phyloP scores from a whole-genome alignment of 2,113 vertebrate genomes.

The Alosa alosa region DNA sequence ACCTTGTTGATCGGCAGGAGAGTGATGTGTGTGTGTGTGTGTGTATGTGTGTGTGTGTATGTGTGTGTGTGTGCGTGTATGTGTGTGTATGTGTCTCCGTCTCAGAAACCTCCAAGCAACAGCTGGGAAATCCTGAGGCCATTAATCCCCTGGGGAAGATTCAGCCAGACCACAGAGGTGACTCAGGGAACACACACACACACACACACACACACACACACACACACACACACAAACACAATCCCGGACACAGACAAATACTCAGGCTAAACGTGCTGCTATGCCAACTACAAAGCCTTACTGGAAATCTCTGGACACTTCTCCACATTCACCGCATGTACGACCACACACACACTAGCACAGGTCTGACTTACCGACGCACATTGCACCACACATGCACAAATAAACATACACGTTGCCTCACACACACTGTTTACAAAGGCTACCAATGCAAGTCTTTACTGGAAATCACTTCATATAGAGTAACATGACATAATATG shows the following conservation, averaged over 20 bases:
- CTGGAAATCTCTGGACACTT: background rate
- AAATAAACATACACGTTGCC: background rate
- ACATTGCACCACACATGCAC: background rate
- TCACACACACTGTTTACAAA: background rate
- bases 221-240: background rate
- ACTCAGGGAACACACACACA: background rate
- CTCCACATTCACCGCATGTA: background rate
- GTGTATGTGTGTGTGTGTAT: background rate
- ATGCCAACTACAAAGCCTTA: background rate
- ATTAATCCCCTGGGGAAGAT: background rate
- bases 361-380: background rate
- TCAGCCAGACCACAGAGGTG: slow-evolving; percentile 11
- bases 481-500: background rate
- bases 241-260: background rate
- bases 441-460: background rate
- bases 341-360: background rate
- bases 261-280: background rate
- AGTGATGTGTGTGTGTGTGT: background rate
- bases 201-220: background rate
- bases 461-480: background rate
- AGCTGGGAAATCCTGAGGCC: background rate
- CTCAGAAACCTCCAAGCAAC: background rate
- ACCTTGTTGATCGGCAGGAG: background rate
- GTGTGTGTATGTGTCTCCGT: background rate
- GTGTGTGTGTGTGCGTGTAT: background rate